Conservation (phyloP, 2,113 vertebrate genomes). For the Microcebus tavaratra region DNA sequence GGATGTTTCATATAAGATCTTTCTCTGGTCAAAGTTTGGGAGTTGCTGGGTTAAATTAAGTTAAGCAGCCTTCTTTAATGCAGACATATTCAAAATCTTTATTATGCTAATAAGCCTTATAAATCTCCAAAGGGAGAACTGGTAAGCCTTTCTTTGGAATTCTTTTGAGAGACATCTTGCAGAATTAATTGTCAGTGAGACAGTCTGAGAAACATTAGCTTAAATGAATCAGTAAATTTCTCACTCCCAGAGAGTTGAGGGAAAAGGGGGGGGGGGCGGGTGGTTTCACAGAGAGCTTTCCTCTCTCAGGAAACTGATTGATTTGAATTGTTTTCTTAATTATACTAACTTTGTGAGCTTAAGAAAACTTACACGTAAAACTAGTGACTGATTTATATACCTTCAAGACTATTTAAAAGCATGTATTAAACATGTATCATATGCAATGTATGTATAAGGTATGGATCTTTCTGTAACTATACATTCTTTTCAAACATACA, state of each 20-base stretch:
- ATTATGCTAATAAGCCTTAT: background rate
- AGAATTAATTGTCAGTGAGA: background rate
- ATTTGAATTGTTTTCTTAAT: background rate
- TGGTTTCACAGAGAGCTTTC: background rate
- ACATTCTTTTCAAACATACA: background rate
- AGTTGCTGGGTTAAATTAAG: background rate
- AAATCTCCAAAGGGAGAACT: background rate
- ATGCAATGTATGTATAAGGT: background rate
- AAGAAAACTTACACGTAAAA: background rate
- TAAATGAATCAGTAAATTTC: background rate
- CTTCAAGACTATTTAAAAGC: background rate
- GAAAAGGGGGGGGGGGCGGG: too few species aligned
- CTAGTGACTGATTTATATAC: background rate
- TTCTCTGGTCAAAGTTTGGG: background rate
- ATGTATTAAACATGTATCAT: background rate
- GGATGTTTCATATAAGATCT: background rate
- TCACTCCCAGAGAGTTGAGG: background rate
- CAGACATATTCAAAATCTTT: conserved; percentile 2
- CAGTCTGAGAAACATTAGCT: background rate
- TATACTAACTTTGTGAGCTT: background rate
- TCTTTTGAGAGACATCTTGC: background rate
- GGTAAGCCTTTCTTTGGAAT: background rate
- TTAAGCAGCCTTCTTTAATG: background rate
- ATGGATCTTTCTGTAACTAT: background rate
- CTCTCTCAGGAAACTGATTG: background rate